These are phyloP conservation scores for Atrina japonica DNA, from an alignment of 2,888 invertebrate genomes.

Conservation along the genomic window DNA sequence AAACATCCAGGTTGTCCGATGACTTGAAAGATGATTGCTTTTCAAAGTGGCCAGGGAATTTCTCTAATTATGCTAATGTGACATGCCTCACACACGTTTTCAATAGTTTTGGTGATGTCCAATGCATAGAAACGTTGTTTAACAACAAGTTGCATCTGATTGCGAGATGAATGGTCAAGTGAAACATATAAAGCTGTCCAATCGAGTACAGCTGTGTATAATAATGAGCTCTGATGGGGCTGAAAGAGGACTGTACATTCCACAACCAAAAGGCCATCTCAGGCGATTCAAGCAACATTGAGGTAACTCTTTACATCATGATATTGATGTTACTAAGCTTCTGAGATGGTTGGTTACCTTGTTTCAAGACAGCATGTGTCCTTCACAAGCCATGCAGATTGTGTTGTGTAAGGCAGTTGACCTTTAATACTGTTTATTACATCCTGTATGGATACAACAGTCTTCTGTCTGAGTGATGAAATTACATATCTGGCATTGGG, in stretches of 20 bases:
- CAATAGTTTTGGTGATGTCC: conserved; percentile 46
- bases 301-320: conserved; percentile 47
- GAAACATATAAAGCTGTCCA: conserved; percentile 18
- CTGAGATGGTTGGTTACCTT: too few relatives aligned
- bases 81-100: conserved; percentile 21
- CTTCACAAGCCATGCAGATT: conserved; percentile 34
- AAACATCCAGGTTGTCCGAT: conserved; percentile 31
- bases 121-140: conserved; percentile 52
- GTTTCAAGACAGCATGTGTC: conserved; percentile 48
- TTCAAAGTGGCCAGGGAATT: not conserved
- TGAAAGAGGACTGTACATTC: not conserved
- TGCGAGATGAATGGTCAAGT: not conserved
- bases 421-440: conserved; percentile 3
- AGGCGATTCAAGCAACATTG: conserved; percentile 18
- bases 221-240: conserved; percentile 1
- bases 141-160: conserved; percentile 42
- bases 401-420: conserved; percentile 38
- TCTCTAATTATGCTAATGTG: conserved; percentile 12
- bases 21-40: conserved; percentile 44
- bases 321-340: conserved; percentile 42
- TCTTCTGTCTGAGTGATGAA: conserved; percentile 27
- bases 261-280: conserved; percentile 45
- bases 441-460: conserved; percentile 19
- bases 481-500: conserved; percentile 43
- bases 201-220: conserved; percentile 1